phyloP scores from a whole-genome alignment of 1,140 invertebrate species.

The Psix sp. region DNA sequence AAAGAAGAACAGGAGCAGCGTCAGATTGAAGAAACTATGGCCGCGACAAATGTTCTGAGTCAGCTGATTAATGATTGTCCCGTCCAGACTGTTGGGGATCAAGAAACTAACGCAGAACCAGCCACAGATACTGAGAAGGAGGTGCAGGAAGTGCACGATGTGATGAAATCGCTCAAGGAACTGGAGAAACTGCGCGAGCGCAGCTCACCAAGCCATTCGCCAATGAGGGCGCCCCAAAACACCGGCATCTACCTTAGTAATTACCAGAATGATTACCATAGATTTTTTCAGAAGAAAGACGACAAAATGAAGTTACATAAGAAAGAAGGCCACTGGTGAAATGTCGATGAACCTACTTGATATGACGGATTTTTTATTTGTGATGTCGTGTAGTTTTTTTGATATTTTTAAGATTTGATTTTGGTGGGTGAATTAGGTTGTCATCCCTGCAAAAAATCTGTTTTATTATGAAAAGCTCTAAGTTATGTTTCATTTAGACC shows the following conservation, averaged over 20 bases:
- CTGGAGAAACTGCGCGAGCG: slow-evolving; percentile 69
- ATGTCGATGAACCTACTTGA: no score
- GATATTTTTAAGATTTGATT: no score
- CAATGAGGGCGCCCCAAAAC: slow-evolving; percentile 60
- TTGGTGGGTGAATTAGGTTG: no score
- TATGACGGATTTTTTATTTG: no score
- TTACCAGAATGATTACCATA: slow-evolving; percentile 68
- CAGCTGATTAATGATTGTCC: slow-evolving; percentile 75
- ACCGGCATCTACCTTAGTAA: slow-evolving; percentile 60
- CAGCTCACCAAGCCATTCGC: slow-evolving; percentile 69
- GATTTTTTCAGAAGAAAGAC: slow-evolving; percentile 70
- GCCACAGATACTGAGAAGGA: slow-evolving; percentile 66
- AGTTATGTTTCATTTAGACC: no score
- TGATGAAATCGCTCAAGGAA: slow-evolving; percentile 71
- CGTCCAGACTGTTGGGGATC: slow-evolving; percentile 21
- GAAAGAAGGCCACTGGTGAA: slow-evolving; percentile 70
- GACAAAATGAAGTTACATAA: slow-evolving; percentile 68
- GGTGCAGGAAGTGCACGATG: slow-evolving; percentile 68
- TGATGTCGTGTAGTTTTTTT: no score
- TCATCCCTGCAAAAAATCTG: no score
- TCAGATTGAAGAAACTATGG: slow-evolving; percentile 74
- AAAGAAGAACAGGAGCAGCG: slow-evolving; percentile 72
- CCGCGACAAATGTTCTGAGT: slow-evolving; percentile 76
- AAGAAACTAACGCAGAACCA: slow-evolving; percentile 17
- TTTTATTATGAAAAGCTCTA: no score